Percentiles rank a stretch among this genome's conserved stretches.
These are phyloP conservation scores for Patella depressa DNA, from an alignment of 2,888 invertebrate species.

Conservation along the genomic window DNA sequence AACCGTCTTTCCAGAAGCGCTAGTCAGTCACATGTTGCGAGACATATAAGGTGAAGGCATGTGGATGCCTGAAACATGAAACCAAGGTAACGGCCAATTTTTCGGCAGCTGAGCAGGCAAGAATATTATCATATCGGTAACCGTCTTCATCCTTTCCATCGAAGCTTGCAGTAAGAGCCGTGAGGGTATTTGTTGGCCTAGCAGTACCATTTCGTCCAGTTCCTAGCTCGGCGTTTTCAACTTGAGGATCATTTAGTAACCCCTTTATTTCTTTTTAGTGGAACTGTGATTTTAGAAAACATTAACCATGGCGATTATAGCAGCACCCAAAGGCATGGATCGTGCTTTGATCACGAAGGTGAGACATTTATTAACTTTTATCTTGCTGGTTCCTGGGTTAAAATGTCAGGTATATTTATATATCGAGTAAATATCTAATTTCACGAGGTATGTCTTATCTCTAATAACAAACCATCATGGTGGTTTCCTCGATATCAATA, in stretches of 20 bases:
- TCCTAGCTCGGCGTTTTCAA: not conserved
- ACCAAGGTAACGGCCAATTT: conserved; percentile 10
- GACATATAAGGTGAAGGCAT: conserved; percentile 56
- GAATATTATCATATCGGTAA: not conserved
- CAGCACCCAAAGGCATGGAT: conserved; percentile 9
- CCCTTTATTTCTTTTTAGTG: not conserved
- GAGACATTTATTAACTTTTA: not conserved
- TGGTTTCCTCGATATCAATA: no score
- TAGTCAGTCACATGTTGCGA: conserved; percentile 4
- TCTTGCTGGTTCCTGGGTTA: no score
- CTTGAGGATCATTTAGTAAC: not conserved
- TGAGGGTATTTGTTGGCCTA: conserved; percentile 3
- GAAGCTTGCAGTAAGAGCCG: conserved; percentile 7
- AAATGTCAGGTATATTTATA: no score
- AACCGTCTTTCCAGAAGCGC: not conserved
- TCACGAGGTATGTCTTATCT: no score
- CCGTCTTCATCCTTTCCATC: conserved; percentile 4
- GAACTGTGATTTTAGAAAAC: not conserved
- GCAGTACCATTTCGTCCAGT: conserved; percentile 4
- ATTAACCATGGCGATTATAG: conserved; percentile 4
- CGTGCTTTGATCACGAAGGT: conserved; percentile 10
- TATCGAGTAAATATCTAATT: no score
- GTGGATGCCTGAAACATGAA: conserved; percentile 39
- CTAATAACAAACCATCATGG: no score
- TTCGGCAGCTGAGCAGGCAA: conserved; percentile 10